Percentiles rank a stretch among this genome's conserved stretches.
These are phyloP conservation scores for Cheracebus regulus DNA, from an alignment of 2,797 vertebrate species.

Conservation along the genomic window DNA sequence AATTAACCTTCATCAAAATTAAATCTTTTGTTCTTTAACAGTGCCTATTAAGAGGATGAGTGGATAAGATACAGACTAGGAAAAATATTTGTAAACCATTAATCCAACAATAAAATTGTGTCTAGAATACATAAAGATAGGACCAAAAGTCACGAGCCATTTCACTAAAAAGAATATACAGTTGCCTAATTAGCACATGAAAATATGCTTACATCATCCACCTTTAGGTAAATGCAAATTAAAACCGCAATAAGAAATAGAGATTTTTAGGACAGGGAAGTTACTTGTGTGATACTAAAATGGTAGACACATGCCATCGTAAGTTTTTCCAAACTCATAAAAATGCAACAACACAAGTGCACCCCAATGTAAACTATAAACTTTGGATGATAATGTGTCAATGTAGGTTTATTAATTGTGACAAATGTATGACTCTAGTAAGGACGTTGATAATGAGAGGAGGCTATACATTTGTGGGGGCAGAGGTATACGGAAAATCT, in stretches of 20 bases:
- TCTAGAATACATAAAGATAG: background rate
- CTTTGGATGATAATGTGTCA: background rate
- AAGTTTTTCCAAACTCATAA: background rate
- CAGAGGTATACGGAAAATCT: background rate
- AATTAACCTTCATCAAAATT: background rate
- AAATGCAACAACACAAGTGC: background rate
- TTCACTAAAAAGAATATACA: background rate
- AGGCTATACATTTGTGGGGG: background rate
- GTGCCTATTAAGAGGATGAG: background rate
- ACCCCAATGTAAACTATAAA: background rate
- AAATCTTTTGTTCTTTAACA: background rate
- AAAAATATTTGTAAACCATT: background rate
- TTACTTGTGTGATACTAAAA: background rate
- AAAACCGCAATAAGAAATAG: background rate
- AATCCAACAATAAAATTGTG: background rate
- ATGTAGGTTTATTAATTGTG: background rate
- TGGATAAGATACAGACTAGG: background rate
- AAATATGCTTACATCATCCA: background rate
- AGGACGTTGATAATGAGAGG: background rate
- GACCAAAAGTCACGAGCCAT: background rate
- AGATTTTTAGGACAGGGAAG: background rate
- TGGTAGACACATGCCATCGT: background rate
- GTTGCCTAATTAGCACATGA: background rate
- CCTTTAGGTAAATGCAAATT: background rate
- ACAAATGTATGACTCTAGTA: background rate